Base-by-base conservation (phyloP, 2,113 vertebrate species). In the Brachirus orientalis region DNA sequence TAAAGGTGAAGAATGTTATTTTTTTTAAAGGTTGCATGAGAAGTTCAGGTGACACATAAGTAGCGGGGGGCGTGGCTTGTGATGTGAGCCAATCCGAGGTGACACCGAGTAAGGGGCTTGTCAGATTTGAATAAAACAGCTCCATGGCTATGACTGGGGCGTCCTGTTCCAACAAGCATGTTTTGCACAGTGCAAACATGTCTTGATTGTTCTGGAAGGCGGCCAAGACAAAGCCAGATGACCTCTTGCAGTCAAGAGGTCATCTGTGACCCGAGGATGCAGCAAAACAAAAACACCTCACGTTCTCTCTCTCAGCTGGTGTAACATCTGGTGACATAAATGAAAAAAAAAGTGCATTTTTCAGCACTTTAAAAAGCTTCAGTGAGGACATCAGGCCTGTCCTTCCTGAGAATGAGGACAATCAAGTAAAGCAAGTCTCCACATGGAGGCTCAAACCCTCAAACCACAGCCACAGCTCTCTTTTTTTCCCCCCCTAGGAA, bases 141-240 rank as follows among this genome's bases (percentile, higher is more conserved):
- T 38, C 2, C 10, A 38, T 38, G 37, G 37, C 37, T 28, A 28
- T 28, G 28, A 11, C 14, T 1, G 36, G 54, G 43, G 4, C n/a
- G 17, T 48, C 18, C 0, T 59, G 45, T 53, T 51, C 59, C 6
- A 48, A 40, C 48, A 0, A 48, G 11, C 7, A 2, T 41, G 12
- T 36, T 47, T 61, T 48, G 35, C 0, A 0, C 37, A 43, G 19
- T 11, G 56, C 10, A 53, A 67, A 50, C 33, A 54, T 12, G 9
- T 36, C 20, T 48, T 2, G 10, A 47, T 43, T 14, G n/a, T 22
- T 57, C 35, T 65, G 59, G 48, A 75, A 43, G 6, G 33, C 20
- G 10, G 71, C 71, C 46, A n/a, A 16, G 53, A 62, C 28, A 53
- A 40, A 53, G n/a, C 8, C 51, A n/a, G n/a, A n/a, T n/a, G n/a